Evolutionary conservation across 2,797 vertebrate genomes (phyloP), one percentile per base, ranked within the genome.

Genomic region (Dipus sagitta): DNA sequence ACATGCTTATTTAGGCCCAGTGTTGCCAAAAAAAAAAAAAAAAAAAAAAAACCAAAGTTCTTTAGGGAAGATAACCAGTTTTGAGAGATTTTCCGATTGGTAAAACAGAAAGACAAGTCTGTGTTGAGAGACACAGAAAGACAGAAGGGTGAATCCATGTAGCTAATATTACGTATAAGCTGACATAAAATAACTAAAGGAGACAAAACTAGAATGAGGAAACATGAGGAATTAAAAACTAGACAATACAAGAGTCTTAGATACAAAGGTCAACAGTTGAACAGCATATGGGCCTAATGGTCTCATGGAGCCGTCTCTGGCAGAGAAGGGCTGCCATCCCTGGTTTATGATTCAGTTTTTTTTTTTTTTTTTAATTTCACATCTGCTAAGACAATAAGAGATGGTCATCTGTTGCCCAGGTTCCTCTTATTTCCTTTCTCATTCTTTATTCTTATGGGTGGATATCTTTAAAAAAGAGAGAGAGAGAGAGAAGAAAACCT

Each of bases 361-460:
- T 75, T 34, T 1, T 72, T 20, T 75, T 34, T 1, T 21, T 62
- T 78, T 78, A 34, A 58, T 58, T 24, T 20, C 30, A 72, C n/a
- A 32, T 74, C 52, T 74, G 26, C 58, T 68, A 83, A 90, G 71
- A 79, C 3, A 92, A 78, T 88, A 92, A 92, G 60, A 88, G 67
- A 77, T 18, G 21, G 38, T 62, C 89, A 77, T 91, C 47, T 86
- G 77, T 8, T 86, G 32, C 58, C 65, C 85, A 87, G 64, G n/a
- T 54, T 90, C 38, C n/a, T 90, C 42, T 71, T 23, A 71, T 91
- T 89, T 95, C n/a, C 20, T 82, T 81, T 82, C 72, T 77, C 11
- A 67, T 64, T 91, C 26, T 81, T 92, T 85, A 86, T 60, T 62
- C 20, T 65, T 65, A 17, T 30, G 8, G 71, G 8, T 21, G 6